Base-by-base conservation (phyloP, 2,113 vertebrate genomes). In the Myotis brandtii region DNA sequence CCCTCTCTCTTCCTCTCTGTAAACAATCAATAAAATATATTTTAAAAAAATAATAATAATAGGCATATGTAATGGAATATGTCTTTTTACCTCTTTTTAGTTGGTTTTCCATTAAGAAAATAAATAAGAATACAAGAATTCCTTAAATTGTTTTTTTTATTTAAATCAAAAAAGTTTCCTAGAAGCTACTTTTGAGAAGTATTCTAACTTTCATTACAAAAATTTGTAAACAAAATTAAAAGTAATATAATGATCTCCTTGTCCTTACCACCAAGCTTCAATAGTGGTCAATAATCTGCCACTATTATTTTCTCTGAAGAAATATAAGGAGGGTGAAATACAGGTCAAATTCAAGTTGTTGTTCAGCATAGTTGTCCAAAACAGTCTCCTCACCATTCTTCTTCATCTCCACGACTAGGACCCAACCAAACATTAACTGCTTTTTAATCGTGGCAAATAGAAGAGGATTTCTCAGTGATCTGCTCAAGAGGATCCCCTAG, bases 41-140 rank as follows among this genome's bases (percentile, higher is more conserved):
- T n/a, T n/a, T n/a, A n/a, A n/a, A n/a, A 73, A 81, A 62, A 27
- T 67, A 83, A 89, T 56, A 62, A 27, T 67, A 83, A 89, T 56
- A 86, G 13, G 21, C 9, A 48, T 30, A 10, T 34, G 32, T 46
- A 79, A 34, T 18, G 52, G 10, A 82, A 18, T 54, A 56, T 32
- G 12, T 32, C 20, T 32, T 30, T 70, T 50, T 62, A 7, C 73
- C 34, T 64, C 21, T 46, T 27, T 86, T 85, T 34, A 59, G 1
- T 86, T 93, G 12, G 21, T 56, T 96, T 95, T 94, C 23, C 95
- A n/a, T 64, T 84, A 66, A 89, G n/a, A 80, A 95, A 80, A 43
- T 2, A 69, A 95, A 16, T 69, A 52, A 59, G n/a, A 96, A 96
- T 84, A 37, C 52, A 89, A 95, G 5, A 92, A 94, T 76, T 23